These are phyloP conservation scores for Drosophila macrospina DNA, from an alignment of 2,888 invertebrate genomes.

Conservation along the genomic window DNA sequence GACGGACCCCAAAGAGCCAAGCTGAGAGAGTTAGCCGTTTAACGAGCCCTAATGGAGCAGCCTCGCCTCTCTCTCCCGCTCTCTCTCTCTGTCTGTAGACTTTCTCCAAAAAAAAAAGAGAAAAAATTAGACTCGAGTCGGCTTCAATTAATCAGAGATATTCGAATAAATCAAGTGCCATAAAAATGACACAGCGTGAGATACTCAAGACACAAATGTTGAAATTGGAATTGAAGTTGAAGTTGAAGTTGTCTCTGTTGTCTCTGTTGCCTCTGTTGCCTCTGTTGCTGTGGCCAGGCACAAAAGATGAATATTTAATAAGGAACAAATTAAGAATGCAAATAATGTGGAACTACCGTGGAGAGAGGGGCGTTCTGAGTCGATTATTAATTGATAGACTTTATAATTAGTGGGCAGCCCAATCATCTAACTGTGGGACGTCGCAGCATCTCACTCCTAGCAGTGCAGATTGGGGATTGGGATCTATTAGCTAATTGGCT, in stretches of 20 bases:
- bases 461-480: too few relatives aligned
- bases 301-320: constrained; percentile 79
- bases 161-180: constrained; percentile 77
- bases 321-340: constrained; percentile 79
- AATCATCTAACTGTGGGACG: constrained; percentile 47
- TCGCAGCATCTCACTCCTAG: constrained; percentile 13
- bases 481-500: constrained; percentile 60
- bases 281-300: constrained; percentile 23
- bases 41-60: constrained; percentile 72
- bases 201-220: constrained; percentile 33
- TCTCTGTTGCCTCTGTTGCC: too few relatives aligned
- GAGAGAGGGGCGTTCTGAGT: constrained; percentile 46
- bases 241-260: too few relatives aligned
- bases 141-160: constrained; percentile 77
- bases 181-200: constrained; percentile 79
- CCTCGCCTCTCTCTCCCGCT: constrained; percentile 17
- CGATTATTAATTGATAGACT: constrained; percentile 74
- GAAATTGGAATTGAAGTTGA: too few relatives aligned
- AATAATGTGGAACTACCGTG: constrained; percentile 76
- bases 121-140: constrained; percentile 61
- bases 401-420: constrained; percentile 68
- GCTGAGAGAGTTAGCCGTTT: constrained; percentile 43
- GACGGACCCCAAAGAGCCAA: constrained; percentile 36
- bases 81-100: constrained; percentile 40
- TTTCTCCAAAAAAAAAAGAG: constrained; percentile 54